Percentiles rank a stretch among this genome's conserved stretches.
Conservation (phyloP, 2,797 vertebrate genomes). For the Adelosebastes latens region DNA sequence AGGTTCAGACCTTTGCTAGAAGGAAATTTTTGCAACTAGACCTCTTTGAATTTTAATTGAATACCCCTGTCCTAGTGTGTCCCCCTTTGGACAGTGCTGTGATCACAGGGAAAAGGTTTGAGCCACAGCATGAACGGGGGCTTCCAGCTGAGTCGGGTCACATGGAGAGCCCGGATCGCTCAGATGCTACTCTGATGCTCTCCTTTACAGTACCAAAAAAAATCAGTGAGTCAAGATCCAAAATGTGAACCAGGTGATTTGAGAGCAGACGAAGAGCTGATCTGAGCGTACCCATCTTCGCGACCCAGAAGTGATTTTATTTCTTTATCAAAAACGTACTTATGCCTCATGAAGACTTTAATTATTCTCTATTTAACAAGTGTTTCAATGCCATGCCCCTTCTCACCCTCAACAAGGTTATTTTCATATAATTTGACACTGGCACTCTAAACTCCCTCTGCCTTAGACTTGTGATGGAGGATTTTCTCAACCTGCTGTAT, state of each 20-base stretch:
- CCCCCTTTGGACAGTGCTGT: not conserved
- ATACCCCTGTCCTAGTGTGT: not conserved
- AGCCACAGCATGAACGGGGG: not conserved
- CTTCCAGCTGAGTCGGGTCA: slow-evolving; percentile 17
- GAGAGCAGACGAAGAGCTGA: not conserved
- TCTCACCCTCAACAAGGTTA: not conserved
- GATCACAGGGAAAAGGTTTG: slow-evolving; percentile 15
- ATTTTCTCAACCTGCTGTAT: not conserved
- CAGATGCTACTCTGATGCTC: not conserved
- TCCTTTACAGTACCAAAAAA: not conserved
- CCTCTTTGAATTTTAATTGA: not conserved
- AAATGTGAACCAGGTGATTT: not conserved
- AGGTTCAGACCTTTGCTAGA: not conserved
- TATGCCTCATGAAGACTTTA: not conserved
- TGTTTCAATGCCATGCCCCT: not conserved
- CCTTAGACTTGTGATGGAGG: not conserved
- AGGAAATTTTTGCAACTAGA: not conserved
- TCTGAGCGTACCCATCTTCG: not conserved
- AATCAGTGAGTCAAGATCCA: not conserved
- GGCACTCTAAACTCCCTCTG: not conserved
- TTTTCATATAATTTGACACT: not conserved
- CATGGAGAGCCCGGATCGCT: not conserved
- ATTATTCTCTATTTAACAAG: not conserved
- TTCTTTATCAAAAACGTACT: not conserved
- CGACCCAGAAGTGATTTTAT: not conserved